Evolutionary conservation across 2,113 vertebrate species (phyloP).

Genomic region (Chaenocephalus aceratus): DNA sequence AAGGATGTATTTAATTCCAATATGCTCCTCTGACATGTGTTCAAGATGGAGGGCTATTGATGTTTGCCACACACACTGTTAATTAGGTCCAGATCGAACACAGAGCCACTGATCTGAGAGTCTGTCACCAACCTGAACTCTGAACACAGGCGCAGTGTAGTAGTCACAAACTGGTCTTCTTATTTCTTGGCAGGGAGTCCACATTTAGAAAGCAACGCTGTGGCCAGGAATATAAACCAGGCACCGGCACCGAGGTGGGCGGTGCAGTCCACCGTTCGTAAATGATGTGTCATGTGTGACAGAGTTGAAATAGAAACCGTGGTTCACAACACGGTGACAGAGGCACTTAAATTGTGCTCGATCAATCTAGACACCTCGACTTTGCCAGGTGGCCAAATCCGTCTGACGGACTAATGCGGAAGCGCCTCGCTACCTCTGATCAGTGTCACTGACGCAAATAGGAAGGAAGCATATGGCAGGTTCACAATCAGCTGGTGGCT

Average conservation of each 20-base stretch:
- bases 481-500: slow-evolving; percentile 42
- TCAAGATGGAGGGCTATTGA: neutral
- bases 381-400: slow-evolving; percentile 75
- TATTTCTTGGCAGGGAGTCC: slow-evolving; percentile 55
- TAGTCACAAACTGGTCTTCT: slow-evolving; percentile 31
- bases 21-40: neutral
- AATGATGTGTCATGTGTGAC: slow-evolving; percentile 62
- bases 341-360: neutral
- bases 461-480: slow-evolving; percentile 64
- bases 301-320: slow-evolving; percentile 8
- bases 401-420: slow-evolving; percentile 60
- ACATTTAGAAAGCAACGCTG: slow-evolving; percentile 67
- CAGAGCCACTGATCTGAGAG: neutral
- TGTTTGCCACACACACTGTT: neutral
- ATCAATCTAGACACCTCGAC: slow-evolving; percentile 45
- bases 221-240: slow-evolving; percentile 56
- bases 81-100: neutral
- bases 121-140: slow-evolving; percentile 51
- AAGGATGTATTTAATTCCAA: neutral
- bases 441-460: slow-evolving; percentile 67
- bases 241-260: slow-evolving; percentile 31
- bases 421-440: slow-evolving; percentile 41
- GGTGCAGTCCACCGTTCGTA: slow-evolving; percentile 27
- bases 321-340: slow-evolving; percentile 8
- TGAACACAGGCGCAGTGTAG: slow-evolving; percentile 16